Percentiles rank a stretch among this genome's conserved stretches.
phyloP scores from a whole-genome alignment of 1,140 invertebrate species.

The Brachionus rubens region DNA sequence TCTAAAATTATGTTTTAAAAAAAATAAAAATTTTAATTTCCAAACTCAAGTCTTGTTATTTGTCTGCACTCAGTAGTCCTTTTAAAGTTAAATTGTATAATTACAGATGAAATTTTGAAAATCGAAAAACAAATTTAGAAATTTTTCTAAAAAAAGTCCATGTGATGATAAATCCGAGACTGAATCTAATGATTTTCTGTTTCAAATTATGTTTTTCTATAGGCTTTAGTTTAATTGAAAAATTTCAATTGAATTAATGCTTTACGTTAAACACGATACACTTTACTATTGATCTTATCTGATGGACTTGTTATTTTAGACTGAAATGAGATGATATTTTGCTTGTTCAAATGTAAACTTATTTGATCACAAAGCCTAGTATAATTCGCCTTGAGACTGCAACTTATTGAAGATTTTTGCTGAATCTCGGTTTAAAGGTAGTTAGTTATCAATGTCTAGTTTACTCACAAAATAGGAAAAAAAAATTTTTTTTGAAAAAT shows the following conservation, averaged over 20 bases:
- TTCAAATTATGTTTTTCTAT: background rate
- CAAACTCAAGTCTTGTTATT: background rate
- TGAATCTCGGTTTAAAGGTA: too few relatives aligned
- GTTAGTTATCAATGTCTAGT: too few relatives aligned
- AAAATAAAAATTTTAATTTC: background rate
- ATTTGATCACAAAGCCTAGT: too few relatives aligned
- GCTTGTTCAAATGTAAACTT: too few relatives aligned
- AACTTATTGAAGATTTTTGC: too few relatives aligned
- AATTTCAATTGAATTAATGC: background rate
- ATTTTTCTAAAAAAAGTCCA: constrained; percentile 3
- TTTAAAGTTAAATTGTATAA: background rate
- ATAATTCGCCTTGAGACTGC: too few relatives aligned
- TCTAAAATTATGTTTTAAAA: background rate
- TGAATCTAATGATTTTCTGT: background rate
- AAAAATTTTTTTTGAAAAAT: too few relatives aligned
- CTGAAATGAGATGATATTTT: too few relatives aligned
- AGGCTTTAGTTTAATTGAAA: background rate
- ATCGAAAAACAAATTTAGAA: background rate
- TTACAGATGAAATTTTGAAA: background rate
- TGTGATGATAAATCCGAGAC: constrained; percentile 31
- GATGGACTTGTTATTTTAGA: background rate
- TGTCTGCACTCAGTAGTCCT: constrained; percentile 28
- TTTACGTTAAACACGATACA: background rate
- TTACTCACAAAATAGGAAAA: too few relatives aligned
- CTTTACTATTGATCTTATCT: constrained; percentile 44